Percentiles rank a stretch among this genome's conserved stretches.
These are phyloP conservation scores for Drosophila atroscutellata DNA, from an alignment of 2,888 invertebrate species.

Conservation along the genomic window DNA sequence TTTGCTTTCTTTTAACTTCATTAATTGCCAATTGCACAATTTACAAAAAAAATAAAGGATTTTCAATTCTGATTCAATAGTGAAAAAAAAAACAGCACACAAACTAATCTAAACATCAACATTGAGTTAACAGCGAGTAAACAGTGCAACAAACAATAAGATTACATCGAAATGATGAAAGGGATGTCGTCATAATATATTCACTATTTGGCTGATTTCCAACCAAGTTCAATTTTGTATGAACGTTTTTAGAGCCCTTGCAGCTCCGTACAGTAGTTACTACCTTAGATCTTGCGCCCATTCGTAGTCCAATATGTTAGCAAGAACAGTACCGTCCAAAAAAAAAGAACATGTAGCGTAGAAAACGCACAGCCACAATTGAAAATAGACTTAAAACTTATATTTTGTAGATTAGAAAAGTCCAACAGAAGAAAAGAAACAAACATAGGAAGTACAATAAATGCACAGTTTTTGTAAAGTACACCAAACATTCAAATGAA, in stretches of 20 bases:
- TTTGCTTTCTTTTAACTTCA: constrained; percentile 33
- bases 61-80: constrained; percentile 26
- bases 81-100: constrained; percentile 20
- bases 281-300: constrained; percentile 7
- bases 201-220: constrained; percentile 2
- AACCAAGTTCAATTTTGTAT: constrained; percentile 19
- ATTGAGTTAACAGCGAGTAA: constrained; percentile 38
- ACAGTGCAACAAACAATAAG: constrained; percentile 45
- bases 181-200: constrained; percentile 2
- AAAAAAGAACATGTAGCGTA: constrained; percentile 49
- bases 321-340: constrained; percentile 70
- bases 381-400: constrained; percentile 56
- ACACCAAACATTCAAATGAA: constrained; percentile 24
- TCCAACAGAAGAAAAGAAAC: not conserved
- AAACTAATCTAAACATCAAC: constrained; percentile 23
- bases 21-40: constrained; percentile 30
- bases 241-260: constrained; percentile 24
- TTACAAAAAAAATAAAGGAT: constrained; percentile 31
- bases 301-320: constrained; percentile 38
- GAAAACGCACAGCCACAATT: constrained; percentile 45
- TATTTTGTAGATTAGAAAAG: constrained; percentile 56
- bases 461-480: constrained; percentile 42
- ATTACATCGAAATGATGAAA: constrained; percentile 22
- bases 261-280: constrained; percentile 21
- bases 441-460: not conserved